Percentiles rank a stretch among this genome's conserved stretches.
Evolutionary conservation across 2,888 invertebrate species (phyloP).

Genomic region (Morinoia aosen): DNA sequence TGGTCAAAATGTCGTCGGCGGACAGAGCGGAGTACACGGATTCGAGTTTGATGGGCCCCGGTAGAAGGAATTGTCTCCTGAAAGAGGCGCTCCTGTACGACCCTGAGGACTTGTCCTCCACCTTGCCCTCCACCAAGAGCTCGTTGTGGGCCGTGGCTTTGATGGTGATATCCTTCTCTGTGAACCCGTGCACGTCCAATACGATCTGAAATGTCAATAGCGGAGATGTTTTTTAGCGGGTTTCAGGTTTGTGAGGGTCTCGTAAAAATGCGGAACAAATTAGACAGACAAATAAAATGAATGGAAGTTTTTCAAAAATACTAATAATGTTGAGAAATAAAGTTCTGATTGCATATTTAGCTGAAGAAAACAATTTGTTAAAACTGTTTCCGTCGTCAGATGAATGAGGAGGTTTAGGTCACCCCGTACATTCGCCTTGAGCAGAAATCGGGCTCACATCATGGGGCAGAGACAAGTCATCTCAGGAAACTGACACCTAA

Average conservation of each 20-base stretch:
- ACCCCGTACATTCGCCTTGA: too few relatives aligned
- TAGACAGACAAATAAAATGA: neutral
- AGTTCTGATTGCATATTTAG: too few relatives aligned
- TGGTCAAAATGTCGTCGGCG: slow-evolving; percentile 65
- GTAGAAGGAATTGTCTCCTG: slow-evolving; percentile 62
- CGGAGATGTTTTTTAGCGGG: neutral
- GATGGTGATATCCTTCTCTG: slow-evolving; percentile 64
- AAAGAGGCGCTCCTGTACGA: slow-evolving; percentile 55
- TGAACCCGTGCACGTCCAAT: slow-evolving; percentile 64
- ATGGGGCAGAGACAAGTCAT: too few relatives aligned
- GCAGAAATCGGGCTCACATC: too few relatives aligned
- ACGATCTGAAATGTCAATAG: slow-evolving; percentile 58
- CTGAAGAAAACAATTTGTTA: neutral
- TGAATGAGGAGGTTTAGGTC: too few relatives aligned
- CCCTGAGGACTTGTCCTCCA: slow-evolving; percentile 53
- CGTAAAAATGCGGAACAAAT: neutral
- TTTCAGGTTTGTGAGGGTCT: neutral
- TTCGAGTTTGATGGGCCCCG: slow-evolving; percentile 56
- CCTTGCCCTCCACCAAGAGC: slow-evolving; percentile 62
- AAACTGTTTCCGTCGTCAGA: too few relatives aligned
- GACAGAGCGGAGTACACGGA: slow-evolving; percentile 64
- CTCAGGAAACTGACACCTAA: too few relatives aligned
- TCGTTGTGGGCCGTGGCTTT: slow-evolving; percentile 62
- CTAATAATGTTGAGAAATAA: too few relatives aligned
- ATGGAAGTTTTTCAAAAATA: neutral